These are phyloP conservation scores for Pterophyllum scalare DNA, from an alignment of 2,113 vertebrate genomes.

Conservation along the genomic window DNA sequence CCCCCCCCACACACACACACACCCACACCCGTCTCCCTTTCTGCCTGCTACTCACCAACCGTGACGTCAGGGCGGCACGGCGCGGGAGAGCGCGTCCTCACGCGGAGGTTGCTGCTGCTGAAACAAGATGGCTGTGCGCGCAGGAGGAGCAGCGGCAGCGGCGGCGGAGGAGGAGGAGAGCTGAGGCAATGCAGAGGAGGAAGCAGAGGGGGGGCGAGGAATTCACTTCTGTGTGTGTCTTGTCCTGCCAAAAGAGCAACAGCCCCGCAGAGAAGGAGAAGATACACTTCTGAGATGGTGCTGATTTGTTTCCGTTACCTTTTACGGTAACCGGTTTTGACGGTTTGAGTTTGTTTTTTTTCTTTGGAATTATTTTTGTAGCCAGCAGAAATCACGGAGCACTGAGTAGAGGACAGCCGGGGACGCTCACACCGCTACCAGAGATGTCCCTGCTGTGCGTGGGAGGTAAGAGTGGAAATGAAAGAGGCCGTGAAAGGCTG, in stretches of 20 bases:
- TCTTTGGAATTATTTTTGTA: not conserved
- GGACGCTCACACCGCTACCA: constrained; percentile 66
- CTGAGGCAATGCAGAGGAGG: constrained; percentile 75
- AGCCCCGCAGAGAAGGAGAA: constrained; percentile 34
- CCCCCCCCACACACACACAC: too few relatives aligned
- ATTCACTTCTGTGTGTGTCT: constrained; percentile 48
- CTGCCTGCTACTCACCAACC: constrained; percentile 59
- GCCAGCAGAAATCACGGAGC: constrained; percentile 68
- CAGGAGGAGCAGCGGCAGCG: constrained; percentile 65
- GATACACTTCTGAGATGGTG: constrained; percentile 20
- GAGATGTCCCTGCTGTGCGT: constrained; percentile 92
- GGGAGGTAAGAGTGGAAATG: constrained; percentile 81
- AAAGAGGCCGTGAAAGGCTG: not conserved
- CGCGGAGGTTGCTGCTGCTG: constrained; percentile 79
- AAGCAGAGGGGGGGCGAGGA: constrained; percentile 51
- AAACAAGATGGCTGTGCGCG: constrained; percentile 90
- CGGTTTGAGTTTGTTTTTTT: not conserved
- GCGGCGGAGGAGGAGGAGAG: constrained; percentile 33
- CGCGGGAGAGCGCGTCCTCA: constrained; percentile 81
- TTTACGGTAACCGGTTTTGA: constrained; percentile 21
- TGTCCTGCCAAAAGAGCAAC: constrained; percentile 49
- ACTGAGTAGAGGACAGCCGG: constrained; percentile 72
- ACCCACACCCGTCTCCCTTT: not conserved
- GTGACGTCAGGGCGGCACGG: constrained; percentile 81
- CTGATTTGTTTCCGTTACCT: constrained; percentile 17